phyloP scores from a whole-genome alignment of 2,888 invertebrate species.

The Urechis unicinctus region DNA sequence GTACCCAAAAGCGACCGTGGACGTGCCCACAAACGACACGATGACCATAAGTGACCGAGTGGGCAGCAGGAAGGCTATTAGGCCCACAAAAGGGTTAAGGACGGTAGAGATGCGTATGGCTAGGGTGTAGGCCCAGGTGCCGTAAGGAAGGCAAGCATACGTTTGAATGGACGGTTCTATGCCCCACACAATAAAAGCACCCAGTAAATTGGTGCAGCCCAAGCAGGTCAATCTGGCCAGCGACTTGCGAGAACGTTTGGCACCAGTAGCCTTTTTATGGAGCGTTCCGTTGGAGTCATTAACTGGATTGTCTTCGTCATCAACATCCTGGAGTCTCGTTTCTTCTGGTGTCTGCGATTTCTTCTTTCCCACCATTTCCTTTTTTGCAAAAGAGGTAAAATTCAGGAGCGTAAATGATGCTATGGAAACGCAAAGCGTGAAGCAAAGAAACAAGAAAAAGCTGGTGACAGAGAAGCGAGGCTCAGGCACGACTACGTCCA shows the following conservation, averaged over 20 bases:
- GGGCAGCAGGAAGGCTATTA: slow-evolving; percentile 47
- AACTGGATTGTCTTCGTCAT: too few relatives aligned
- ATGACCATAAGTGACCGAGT: slow-evolving; percentile 26
- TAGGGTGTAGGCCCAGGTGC: slow-evolving; percentile 66
- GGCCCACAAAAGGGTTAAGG: slow-evolving; percentile 65
- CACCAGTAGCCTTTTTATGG: too few relatives aligned
- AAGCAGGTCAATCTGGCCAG: slow-evolving; percentile 50
- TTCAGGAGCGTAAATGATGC: slow-evolving; percentile 62
- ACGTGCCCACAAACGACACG: slow-evolving; percentile 33
- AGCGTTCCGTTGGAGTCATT: too few relatives aligned
- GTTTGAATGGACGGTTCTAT: slow-evolving; percentile 73
- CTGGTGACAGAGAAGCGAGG: slow-evolving; percentile 55
- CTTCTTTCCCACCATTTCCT: background rate
- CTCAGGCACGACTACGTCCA: slow-evolving; percentile 28
- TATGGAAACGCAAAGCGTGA: slow-evolving; percentile 61
- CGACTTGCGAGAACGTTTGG: too few relatives aligned
- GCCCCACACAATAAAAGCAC: slow-evolving; percentile 60
- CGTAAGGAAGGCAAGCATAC: slow-evolving; percentile 76
- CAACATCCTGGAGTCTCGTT: too few relatives aligned
- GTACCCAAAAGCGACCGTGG: slow-evolving; percentile 59
- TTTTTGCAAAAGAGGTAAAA: slow-evolving; percentile 22
- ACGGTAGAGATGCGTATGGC: slow-evolving; percentile 69
- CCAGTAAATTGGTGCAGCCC: background rate
- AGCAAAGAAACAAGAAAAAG: slow-evolving; percentile 64
- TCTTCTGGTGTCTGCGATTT: background rate